Percentiles rank a stretch among this genome's conserved stretches.
Conservation (phyloP, 2,797 vertebrate genomes). For the Amblyraja radiata region DNA sequence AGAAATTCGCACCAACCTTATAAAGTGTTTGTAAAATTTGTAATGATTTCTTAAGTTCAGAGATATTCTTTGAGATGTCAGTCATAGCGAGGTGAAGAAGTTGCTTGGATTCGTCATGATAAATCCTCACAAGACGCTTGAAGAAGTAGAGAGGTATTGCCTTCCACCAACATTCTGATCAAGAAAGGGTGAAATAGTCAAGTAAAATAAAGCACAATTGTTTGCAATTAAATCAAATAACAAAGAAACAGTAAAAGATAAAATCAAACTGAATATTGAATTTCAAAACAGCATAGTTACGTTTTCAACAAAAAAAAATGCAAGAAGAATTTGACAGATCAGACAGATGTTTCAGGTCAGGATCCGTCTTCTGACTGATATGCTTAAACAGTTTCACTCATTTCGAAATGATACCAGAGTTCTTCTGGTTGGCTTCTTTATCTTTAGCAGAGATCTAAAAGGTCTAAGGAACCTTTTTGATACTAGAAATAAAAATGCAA, state of each 20-base stretch:
- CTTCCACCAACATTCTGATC: slow-evolving; percentile 26
- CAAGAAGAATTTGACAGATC: not conserved
- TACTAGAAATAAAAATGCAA: no score
- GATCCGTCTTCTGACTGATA: no score
- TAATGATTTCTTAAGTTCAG: not conserved
- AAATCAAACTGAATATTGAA: not conserved
- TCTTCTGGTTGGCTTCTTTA: not conserved
- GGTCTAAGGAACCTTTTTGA: no score
- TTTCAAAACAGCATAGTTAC: not conserved
- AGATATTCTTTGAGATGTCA: not conserved
- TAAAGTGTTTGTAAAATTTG: slow-evolving; percentile 28
- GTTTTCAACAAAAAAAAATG: no score
- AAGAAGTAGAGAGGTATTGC: not conserved
- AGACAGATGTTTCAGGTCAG: not conserved
- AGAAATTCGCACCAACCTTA: not conserved
- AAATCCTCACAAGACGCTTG: not conserved
- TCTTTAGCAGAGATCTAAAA: not conserved
- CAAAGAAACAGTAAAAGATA: no score
- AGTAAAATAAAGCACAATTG: not conserved
- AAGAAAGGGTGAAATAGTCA: not conserved
- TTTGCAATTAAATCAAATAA: no score
- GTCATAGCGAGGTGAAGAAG: not conserved
- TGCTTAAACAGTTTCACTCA: not conserved
- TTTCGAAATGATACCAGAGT: not conserved
- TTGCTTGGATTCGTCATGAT: not conserved